Conservation (phyloP, 2,797 vertebrate species). For the Epinephelus awoara region DNA sequence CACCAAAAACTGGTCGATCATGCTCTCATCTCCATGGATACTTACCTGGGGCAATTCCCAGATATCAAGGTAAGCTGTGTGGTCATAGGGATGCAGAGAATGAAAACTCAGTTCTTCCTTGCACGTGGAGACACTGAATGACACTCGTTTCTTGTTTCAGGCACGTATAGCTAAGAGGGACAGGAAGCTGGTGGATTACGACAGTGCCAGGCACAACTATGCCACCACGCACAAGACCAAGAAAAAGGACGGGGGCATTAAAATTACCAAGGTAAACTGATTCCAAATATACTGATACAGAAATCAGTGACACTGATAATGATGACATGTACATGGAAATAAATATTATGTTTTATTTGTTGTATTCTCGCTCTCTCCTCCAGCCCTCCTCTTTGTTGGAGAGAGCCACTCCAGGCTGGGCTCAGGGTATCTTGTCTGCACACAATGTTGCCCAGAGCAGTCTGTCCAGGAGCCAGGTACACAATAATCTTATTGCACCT, state of each 20-base stretch:
- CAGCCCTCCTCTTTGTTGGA: slow-evolving; percentile 97
- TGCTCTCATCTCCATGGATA: slow-evolving; percentile 98
- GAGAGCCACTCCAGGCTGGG: slow-evolving; percentile 98
- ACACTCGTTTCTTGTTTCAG: slow-evolving; percentile 68
- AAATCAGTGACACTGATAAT: not conserved
- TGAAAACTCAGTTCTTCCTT: no score
- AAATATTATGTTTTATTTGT: not conserved
- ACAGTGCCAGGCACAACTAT: slow-evolving; percentile 97
- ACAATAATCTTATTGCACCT: slow-evolving; percentile 1
- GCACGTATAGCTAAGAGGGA: slow-evolving; percentile 97
- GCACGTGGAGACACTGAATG: no score
- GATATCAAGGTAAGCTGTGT: slow-evolving; percentile 93
- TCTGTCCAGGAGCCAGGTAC: slow-evolving; percentile 99
- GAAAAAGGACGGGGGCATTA: slow-evolving; percentile 92
- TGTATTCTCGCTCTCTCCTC: slow-evolving; percentile 17
- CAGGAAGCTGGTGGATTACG: slow-evolving; percentile 96
- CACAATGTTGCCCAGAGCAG: slow-evolving; percentile 99
- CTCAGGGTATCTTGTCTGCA: slow-evolving; percentile 98
- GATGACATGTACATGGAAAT: not conserved
- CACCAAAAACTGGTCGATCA: slow-evolving; percentile 99
- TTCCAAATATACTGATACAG: no score
- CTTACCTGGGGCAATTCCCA: slow-evolving; percentile 98
- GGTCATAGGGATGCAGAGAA: no score
- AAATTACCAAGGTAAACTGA: slow-evolving; percentile 91
- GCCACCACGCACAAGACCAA: slow-evolving; percentile 95